Percentiles rank a stretch among this genome's conserved stretches.
Conservation (phyloP, 2,113 vertebrate species). For the Setophaga kirtlandii region DNA sequence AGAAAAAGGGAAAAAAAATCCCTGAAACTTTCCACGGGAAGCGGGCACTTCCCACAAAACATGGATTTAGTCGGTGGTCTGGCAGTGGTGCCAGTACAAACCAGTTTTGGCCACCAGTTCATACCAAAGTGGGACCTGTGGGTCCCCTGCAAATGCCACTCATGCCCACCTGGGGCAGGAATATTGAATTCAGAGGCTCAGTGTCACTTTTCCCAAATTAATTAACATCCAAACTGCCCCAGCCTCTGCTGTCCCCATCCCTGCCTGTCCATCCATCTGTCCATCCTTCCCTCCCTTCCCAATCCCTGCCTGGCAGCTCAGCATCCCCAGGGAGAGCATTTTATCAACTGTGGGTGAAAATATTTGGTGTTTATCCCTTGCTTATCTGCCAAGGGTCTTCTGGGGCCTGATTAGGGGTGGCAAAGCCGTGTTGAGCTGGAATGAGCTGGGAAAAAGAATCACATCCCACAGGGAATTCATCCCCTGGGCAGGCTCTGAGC, state of each 20-base stretch:
- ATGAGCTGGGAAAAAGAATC: not conserved
- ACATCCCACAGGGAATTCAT: fast-evolving
- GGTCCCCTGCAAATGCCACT: not conserved
- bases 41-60: not conserved
- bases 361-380: not conserved
- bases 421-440: not conserved
- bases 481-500: fast-evolving
- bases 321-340: not conserved
- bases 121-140: fast-evolving
- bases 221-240: not conserved
- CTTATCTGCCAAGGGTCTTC: not conserved
- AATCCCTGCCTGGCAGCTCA: not conserved
- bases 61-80: fast-evolving
- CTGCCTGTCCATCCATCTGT: not conserved
- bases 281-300: not conserved
- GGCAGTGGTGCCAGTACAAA: not conserved
- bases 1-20: not conserved
- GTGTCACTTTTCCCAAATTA: not conserved
- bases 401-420: not conserved
- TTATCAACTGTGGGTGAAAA: not conserved
- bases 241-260: not conserved
- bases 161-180: not conserved
- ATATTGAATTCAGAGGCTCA: not conserved
- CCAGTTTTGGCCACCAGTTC: not conserved
- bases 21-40: conserved; percentile 49